Evolutionary conservation across 1,140 invertebrate genomes (phyloP).

Genomic region (Drosophila truncata): DNA sequence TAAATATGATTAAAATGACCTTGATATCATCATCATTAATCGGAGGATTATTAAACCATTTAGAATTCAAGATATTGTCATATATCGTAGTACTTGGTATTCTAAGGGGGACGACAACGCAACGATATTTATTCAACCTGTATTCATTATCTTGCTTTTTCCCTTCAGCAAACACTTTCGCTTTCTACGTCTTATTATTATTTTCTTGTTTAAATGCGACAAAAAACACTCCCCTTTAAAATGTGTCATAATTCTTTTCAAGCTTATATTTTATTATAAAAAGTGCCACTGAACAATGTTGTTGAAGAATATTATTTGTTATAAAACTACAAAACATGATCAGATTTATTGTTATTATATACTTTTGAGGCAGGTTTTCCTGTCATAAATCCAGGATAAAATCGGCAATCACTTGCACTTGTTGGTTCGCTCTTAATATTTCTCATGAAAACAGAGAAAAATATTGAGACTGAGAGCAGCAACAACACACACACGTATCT

Average conservation of each 20-base stretch:
- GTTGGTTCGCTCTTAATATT: slow-evolving; percentile 9
- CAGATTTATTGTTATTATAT: background rate
- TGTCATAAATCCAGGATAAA: slow-evolving; percentile 10
- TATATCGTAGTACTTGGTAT: slow-evolving; percentile 1
- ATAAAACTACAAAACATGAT: background rate
- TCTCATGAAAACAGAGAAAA: slow-evolving; percentile 1
- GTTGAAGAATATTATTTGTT: background rate
- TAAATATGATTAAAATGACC: slow-evolving; percentile 22
- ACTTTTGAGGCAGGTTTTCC: background rate
- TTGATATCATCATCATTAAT: slow-evolving; percentile 11
- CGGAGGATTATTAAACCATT: background rate
- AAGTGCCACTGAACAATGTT: background rate
- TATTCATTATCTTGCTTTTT: background rate
- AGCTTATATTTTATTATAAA: background rate
- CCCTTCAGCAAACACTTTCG: slow-evolving; percentile 2
- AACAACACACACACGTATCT: background rate
- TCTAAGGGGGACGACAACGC: background rate
- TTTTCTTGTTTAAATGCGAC: background rate
- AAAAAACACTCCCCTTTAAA: background rate
- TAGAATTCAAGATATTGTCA: slow-evolving; percentile 11
- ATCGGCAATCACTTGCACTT: slow-evolving; percentile 39
- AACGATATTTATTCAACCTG: slow-evolving; percentile 1
- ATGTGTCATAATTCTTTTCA: background rate
- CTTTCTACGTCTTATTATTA: background rate
- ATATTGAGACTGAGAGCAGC: background rate